Evolutionary conservation across 2,888 invertebrate genomes (phyloP).

Genomic region (Dexiosoma caninum): DNA sequence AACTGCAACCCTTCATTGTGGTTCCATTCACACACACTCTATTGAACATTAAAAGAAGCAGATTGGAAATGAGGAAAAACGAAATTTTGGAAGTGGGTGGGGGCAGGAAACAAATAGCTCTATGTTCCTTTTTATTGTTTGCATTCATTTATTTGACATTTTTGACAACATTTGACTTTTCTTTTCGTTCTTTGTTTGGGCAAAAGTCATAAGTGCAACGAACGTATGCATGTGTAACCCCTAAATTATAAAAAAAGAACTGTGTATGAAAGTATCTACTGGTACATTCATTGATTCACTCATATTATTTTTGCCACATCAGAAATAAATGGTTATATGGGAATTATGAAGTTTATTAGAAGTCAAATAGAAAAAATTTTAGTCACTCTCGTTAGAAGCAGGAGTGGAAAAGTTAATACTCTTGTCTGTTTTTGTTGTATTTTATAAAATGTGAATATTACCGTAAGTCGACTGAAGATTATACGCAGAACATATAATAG

Average conservation of each 20-base stretch:
- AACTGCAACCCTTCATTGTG: slow-evolving; percentile 43
- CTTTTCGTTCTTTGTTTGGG: slow-evolving; percentile 29
- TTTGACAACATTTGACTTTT: slow-evolving; percentile 61
- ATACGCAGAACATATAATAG: too few species aligned
- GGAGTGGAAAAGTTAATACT: not conserved
- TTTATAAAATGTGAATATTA: too few species aligned
- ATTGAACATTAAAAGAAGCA: not conserved
- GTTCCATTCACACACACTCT: not conserved
- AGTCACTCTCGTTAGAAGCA: not conserved
- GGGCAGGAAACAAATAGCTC: not conserved
- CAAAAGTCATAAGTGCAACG: slow-evolving; percentile 51
- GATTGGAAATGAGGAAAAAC: not conserved
- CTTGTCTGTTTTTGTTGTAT: too few species aligned
- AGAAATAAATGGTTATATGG: slow-evolving; percentile 31
- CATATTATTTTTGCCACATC: slow-evolving; percentile 18
- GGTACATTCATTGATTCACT: not conserved
- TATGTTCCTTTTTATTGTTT: slow-evolving; percentile 30
- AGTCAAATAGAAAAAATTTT: not conserved
- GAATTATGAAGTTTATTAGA: slow-evolving; percentile 49
- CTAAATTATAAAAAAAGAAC: not conserved
- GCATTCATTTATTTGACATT: slow-evolving; percentile 60
- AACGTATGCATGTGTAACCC: not conserved
- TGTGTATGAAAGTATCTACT: not conserved
- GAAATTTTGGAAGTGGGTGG: not conserved
- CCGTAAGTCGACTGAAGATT: too few species aligned